Evolutionary conservation across 2,113 vertebrate species (phyloP).

Genomic region (Sarotherodon lohbergeri): DNA sequence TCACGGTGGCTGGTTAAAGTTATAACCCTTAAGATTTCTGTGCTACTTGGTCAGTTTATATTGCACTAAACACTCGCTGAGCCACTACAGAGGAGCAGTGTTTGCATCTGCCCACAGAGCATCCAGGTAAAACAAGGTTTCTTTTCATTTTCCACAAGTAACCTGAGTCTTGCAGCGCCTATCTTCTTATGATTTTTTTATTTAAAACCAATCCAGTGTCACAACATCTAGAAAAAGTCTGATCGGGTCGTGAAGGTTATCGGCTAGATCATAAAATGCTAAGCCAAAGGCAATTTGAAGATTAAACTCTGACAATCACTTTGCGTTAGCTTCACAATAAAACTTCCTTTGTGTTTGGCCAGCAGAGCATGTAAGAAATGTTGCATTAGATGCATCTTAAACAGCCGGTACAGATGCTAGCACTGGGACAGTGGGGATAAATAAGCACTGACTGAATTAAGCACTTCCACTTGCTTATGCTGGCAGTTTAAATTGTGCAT

Average conservation of each 20-base stretch:
- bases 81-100: neutral
- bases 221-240: neutral
- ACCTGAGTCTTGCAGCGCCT: neutral
- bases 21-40: constrained; percentile 1
- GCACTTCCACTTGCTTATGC: neutral
- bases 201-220: neutral
- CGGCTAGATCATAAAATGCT: neutral
- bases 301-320: neutral
- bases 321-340: neutral
- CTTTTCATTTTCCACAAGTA: neutral
- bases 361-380: neutral
- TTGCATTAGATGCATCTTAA: neutral
- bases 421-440: neutral
- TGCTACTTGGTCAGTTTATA: neutral
- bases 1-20: neutral
- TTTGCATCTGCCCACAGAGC: neutral
- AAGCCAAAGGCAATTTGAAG: neutral
- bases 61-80: neutral
- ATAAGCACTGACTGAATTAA: neutral
- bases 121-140: neutral
- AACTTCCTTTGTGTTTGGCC: neutral
- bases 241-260: neutral
- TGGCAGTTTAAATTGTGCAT: neutral
- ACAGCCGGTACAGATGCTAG: neutral
- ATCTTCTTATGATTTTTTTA: neutral